Evolutionary conservation across 2,113 vertebrate genomes (phyloP).

Genomic region (Nematolebias whitei): DNA sequence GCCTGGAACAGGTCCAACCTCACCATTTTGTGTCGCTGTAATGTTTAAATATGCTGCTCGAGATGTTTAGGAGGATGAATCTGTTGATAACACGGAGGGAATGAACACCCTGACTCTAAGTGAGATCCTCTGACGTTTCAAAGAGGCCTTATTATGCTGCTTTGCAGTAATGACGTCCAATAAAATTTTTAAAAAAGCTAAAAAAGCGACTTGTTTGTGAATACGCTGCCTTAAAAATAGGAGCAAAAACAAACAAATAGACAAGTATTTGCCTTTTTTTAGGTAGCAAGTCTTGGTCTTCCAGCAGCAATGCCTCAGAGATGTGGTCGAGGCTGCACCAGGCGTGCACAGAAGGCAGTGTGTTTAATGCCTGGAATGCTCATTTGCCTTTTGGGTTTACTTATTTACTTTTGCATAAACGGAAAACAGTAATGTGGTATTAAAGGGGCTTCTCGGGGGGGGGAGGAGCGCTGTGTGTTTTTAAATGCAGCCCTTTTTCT

Average conservation of each 20-base stretch:
- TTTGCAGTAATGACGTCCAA: conserved; percentile 9
- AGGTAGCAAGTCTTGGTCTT: conserved; percentile 26
- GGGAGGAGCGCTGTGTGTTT: conserved; percentile 66
- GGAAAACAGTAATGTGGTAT: conserved; percentile 78
- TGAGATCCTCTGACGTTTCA: not conserved
- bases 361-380: conserved; percentile 80
- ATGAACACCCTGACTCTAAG: conserved; percentile 1
- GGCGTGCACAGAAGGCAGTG: conserved; percentile 75
- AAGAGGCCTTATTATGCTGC: conserved; percentile 19
- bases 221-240: conserved; percentile 32
- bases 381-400: conserved; percentile 78
- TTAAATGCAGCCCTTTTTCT: conserved; percentile 59
- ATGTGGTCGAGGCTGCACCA: conserved; percentile 59
- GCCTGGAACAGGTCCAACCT: not conserved
- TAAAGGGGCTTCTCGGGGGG: conserved; percentile 71
- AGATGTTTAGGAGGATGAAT: not conserved
- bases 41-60: not conserved
- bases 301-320: conserved; percentile 56
- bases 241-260: conserved; percentile 53
- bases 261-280: conserved; percentile 58
- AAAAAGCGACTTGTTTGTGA: conserved; percentile 26
- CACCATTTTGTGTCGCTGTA: conserved; percentile 3
- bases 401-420: conserved; percentile 82
- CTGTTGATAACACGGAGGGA: not conserved
- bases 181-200: conserved; percentile 9